Conservation (phyloP, 2,888 invertebrate genomes). For the Chaetogeoica ovagalla region DNA sequence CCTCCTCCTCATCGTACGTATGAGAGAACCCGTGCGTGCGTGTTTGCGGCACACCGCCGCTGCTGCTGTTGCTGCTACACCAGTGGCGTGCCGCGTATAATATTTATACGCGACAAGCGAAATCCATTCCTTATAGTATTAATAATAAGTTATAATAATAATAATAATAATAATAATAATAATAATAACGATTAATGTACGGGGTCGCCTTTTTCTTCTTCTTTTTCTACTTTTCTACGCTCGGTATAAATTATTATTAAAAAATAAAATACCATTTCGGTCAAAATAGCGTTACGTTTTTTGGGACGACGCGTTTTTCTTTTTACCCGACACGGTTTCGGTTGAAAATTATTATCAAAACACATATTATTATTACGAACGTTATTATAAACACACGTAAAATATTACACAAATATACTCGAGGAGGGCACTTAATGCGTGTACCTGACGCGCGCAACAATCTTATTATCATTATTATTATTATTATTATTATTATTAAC, state of each 20-base stretch:
- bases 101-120: conserved; percentile 8
- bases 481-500: too few relatives aligned
- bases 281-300: conserved; percentile 28
- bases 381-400: too few relatives aligned
- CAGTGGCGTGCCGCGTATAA: background rate
- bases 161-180: background rate
- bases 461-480: too few relatives aligned
- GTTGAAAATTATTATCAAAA: conserved; percentile 44
- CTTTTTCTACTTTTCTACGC: background rate
- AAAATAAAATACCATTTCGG: conserved; percentile 18
- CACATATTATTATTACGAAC: background rate
- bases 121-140: conserved; percentile 34
- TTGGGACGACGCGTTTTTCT: conserved; percentile 4
- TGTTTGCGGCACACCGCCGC: background rate
- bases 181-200: conserved; percentile 26
- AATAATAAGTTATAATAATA: conserved; percentile 27
- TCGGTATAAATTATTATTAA: conserved; percentile 13
- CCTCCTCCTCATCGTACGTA: background rate
- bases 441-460: too few relatives aligned
- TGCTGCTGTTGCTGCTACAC: background rate
- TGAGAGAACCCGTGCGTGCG: background rate
- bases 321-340: conserved; percentile 20
- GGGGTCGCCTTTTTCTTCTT: background rate
- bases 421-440: too few relatives aligned
- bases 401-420: too few relatives aligned